A percentile compares a stretch with the other conserved stretches of the same genome.
Evolutionary conservation across 2,888 invertebrate genomes (phyloP).

Genomic region (Papilio protenor): DNA sequence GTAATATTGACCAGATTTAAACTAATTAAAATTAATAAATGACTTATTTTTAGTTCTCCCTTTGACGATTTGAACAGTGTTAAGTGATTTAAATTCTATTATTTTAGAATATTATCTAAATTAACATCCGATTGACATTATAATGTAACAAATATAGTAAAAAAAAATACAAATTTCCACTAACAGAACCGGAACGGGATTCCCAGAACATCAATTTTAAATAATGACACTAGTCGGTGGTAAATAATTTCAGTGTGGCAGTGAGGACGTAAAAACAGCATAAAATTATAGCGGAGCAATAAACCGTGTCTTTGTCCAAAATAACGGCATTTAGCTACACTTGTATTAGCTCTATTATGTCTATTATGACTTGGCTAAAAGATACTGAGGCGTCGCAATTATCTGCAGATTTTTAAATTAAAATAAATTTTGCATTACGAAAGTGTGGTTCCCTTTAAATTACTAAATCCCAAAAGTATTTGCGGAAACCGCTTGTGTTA

Average conservation of each 20-base stretch:
- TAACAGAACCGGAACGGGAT: conserved; percentile 25
- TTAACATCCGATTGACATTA: conserved; percentile 14
- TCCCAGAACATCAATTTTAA: conserved; percentile 40
- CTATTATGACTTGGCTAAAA: not conserved
- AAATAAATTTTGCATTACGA: too few relatives aligned
- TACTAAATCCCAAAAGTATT: too few relatives aligned
- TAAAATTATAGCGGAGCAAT: conserved; percentile 42
- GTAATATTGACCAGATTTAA: too few relatives aligned
- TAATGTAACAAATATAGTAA: conserved; percentile 8
- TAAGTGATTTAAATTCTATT: too few relatives aligned
- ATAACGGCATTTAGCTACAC: conserved; percentile 18
- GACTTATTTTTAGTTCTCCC: too few relatives aligned
- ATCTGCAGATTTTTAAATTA: not conserved
- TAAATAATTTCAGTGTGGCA: conserved; percentile 34
- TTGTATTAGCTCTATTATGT: not conserved
- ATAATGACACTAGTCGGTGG: conserved; percentile 37
- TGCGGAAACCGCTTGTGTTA: too few relatives aligned
- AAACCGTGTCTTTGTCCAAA: conserved; percentile 38
- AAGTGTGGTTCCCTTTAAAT: too few relatives aligned
- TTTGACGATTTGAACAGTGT: too few relatives aligned
- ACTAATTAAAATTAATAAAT: too few relatives aligned
- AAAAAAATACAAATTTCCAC: conserved; percentile 4
- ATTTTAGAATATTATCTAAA: not conserved
- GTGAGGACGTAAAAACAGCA: conserved; percentile 38
- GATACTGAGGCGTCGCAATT: not conserved